These are phyloP conservation scores for Ichneumon xanthorius DNA, from an alignment of 2,888 invertebrate species.

Conservation along the genomic window DNA sequence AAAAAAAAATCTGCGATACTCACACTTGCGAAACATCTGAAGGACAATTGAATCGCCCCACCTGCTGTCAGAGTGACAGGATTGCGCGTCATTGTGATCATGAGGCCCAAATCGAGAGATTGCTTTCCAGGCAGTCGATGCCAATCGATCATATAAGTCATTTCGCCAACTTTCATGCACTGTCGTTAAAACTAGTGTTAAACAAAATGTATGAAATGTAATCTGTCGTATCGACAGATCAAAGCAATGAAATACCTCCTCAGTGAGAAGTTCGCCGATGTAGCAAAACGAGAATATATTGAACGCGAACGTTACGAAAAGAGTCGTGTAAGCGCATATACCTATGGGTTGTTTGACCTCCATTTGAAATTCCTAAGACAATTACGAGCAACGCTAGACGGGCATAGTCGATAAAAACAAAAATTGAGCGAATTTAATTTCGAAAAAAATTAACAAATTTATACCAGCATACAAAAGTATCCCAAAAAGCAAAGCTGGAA, in stretches of 20 bases:
- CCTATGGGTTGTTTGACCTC: constrained; percentile 70
- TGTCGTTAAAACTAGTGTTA: constrained; percentile 28
- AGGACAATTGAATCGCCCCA: constrained; percentile 64
- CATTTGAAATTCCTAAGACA: constrained; percentile 75
- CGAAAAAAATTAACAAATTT: not conserved
- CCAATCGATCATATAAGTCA: constrained; percentile 71
- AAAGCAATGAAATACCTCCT: constrained; percentile 69
- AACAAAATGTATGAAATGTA: no score
- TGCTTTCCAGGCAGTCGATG: constrained; percentile 59
- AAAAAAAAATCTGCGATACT: not conserved
- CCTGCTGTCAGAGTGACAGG: constrained; percentile 67
- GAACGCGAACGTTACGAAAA: constrained; percentile 74
- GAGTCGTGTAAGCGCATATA: constrained; percentile 70
- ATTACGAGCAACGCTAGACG: constrained; percentile 28
- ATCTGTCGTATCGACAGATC: not conserved
- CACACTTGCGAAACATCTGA: constrained; percentile 40
- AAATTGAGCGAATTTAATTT: not conserved
- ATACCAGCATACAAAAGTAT: constrained; percentile 76
- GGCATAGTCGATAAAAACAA: not conserved
- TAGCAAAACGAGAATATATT: constrained; percentile 79
- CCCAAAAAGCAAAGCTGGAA: constrained; percentile 78
- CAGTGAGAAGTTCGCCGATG: constrained; percentile 77
- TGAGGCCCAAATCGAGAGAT: constrained; percentile 47
- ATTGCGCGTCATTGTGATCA: constrained; percentile 55
- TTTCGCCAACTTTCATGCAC: constrained; percentile 75